A percentile compares a stretch with the other conserved stretches of the same genome.
phyloP scores from a whole-genome alignment of 2,888 invertebrate genomes.

The Synanthedon formicaeformis region DNA sequence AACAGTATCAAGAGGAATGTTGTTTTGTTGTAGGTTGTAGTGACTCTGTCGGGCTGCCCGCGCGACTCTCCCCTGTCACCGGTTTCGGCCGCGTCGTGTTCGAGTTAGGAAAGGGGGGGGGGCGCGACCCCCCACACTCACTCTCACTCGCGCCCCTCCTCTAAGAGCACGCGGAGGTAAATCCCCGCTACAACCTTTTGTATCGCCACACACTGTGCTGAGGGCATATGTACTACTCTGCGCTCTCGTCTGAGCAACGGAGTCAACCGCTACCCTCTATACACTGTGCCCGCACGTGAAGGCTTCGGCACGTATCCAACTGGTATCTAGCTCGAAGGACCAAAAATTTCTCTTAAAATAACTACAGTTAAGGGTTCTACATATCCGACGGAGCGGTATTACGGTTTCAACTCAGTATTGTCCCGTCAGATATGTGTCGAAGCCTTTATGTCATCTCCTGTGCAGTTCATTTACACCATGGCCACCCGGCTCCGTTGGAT shows the following conservation, averaged over 20 bases:
- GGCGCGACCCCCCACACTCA: constrained; percentile 68
- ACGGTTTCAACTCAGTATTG: no score
- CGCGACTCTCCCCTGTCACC: constrained; percentile 89
- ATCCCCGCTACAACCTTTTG: constrained; percentile 38
- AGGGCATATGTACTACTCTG: not conserved
- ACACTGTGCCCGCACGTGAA: no score
- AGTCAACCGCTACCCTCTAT: no score
- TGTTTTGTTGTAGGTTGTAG: constrained; percentile 66
- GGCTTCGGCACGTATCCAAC: not conserved
- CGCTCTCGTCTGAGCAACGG: no score
- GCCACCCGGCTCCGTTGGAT: constrained; percentile 4
- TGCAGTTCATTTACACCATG: constrained; percentile 3
- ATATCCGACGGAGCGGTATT: no score
- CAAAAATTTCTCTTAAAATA: constrained; percentile 1
- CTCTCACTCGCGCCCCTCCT: constrained; percentile 67
- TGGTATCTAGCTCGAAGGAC: constrained; percentile 4
- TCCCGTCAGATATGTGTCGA: not conserved
- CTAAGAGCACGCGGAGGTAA: constrained; percentile 68
- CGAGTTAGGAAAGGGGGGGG: constrained; percentile 84
- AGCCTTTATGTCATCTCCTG: no score
- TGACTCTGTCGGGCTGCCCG: constrained; percentile 91
- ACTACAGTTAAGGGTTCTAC: no score
- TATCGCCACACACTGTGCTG: constrained; percentile 33
- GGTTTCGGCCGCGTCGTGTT: constrained; percentile 89
- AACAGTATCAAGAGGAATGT: not conserved